phyloP scores from a whole-genome alignment of 53 echinoderm and acorn worm species.

The Echinometra lucunter region DNA sequence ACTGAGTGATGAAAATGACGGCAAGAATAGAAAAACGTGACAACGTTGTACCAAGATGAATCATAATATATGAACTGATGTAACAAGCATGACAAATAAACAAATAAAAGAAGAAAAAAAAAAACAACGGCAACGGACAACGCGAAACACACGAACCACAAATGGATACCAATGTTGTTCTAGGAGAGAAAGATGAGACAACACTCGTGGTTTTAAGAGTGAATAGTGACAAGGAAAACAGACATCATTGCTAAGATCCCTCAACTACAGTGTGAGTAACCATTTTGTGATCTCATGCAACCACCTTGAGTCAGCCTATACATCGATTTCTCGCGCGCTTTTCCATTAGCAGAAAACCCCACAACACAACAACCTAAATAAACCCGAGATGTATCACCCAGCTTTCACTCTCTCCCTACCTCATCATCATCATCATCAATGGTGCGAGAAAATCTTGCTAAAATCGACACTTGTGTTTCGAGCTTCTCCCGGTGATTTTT shows the following conservation, averaged over 20 bases:
- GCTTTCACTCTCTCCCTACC: background rate
- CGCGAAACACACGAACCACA: background rate
- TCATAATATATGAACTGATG: background rate
- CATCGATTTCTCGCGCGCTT: slow-evolving; percentile 62
- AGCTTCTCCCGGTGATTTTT: background rate
- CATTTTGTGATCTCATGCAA: slow-evolving; percentile 8
- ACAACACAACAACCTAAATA: slow-evolving; percentile 54
- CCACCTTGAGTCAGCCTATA: background rate
- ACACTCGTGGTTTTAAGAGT: background rate
- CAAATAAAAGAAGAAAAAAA: background rate
- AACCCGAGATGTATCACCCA: background rate
- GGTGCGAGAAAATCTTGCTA: slow-evolving; percentile 48
- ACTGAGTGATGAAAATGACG: background rate
- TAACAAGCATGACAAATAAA: background rate
- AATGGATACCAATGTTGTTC: background rate
- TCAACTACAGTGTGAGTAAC: slow-evolving; percentile 18
- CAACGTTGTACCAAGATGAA: background rate
- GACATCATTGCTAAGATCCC: slow-evolving; percentile 3
- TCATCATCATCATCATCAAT: slow-evolving; percentile 27
- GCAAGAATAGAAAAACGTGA: background rate
- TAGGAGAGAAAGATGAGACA: background rate
- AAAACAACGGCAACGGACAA: background rate
- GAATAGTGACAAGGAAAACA: slow-evolving; percentile 5
- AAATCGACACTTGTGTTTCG: slow-evolving; percentile 55
- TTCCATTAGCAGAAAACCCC: slow-evolving; percentile 63